These are phyloP conservation scores for Amiota minor DNA, from an alignment of 2,888 invertebrate genomes.

Conservation along the genomic window DNA sequence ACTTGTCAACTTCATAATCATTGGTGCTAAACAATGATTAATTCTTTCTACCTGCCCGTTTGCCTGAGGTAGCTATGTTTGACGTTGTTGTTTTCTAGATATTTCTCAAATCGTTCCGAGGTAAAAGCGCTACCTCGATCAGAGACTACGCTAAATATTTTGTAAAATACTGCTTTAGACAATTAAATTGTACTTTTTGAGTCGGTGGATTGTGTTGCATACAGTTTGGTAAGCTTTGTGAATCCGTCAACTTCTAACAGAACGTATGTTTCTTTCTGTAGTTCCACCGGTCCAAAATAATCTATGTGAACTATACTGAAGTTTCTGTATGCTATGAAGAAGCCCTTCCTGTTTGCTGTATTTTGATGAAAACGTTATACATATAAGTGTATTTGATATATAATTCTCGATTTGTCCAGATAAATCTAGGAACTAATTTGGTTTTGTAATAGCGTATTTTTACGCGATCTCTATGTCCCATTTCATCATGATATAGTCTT, in stretches of 20 bases:
- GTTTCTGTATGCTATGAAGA: conserved; percentile 18
- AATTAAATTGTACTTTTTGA: conserved; percentile 12
- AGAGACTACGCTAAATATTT: conserved; percentile 16
- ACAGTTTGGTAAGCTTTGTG: no score
- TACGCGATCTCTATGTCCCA: no score
- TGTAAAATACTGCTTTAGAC: conserved; percentile 26
- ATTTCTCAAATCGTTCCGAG: conserved; percentile 11
- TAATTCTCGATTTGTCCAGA: conserved; percentile 7
- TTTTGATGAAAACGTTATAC: conserved; percentile 5
- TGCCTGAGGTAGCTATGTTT: conserved; percentile 2
- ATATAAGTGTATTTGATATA: background rate
- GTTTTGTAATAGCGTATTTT: conserved; percentile 13
- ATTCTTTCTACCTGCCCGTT: no score
- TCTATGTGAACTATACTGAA: no score
- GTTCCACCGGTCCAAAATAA: no score
- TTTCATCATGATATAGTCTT: no score
- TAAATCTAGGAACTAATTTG: conserved; percentile 22
- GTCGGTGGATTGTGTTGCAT: no score
- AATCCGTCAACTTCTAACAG: no score
- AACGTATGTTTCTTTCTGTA: no score
- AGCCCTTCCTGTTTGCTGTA: background rate
- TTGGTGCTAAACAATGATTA: background rate
- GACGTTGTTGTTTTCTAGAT: conserved; percentile 9
- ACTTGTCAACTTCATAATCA: background rate
- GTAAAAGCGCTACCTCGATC: conserved; percentile 24